Conservation (phyloP, 2,888 invertebrate genomes). For the Drosophila kambysellisi region DNA sequence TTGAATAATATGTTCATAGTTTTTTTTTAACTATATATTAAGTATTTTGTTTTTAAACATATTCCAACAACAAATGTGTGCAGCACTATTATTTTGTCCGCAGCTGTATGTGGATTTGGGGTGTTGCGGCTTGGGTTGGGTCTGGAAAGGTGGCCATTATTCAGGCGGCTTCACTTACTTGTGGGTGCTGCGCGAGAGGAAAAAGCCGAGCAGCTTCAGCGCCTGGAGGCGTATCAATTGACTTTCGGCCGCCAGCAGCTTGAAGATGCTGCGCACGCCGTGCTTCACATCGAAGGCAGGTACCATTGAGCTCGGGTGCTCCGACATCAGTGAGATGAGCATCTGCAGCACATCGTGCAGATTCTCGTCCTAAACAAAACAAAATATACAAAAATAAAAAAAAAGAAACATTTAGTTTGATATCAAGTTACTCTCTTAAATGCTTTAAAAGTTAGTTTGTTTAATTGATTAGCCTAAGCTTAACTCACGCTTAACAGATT, state of each 20-base stretch:
- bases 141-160: neutral
- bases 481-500: neutral
- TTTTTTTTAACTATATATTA: neutral
- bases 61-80: neutral
- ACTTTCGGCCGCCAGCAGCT: slow-evolving; percentile 97
- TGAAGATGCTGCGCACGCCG: slow-evolving; percentile 98
- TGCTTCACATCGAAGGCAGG: slow-evolving; percentile 99
- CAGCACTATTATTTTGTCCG: neutral
- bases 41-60: neutral
- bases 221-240: slow-evolving; percentile 98
- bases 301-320: slow-evolving; percentile 99
- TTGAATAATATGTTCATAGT: no score
- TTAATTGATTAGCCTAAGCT: neutral
- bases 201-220: slow-evolving; percentile 98
- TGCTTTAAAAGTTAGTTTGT: neutral
- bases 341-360: slow-evolving; percentile 98
- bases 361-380: slow-evolving; percentile 92
- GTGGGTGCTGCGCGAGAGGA: slow-evolving; percentile 98
- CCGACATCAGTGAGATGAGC: slow-evolving; percentile 98
- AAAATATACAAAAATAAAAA: neutral
- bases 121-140: neutral
- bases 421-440: neutral
- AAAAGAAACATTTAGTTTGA: neutral
- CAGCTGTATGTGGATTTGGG: neutral
- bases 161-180: slow-evolving; percentile 89